A percentile compares a stretch with the other conserved stretches of the same genome.
Evolutionary conservation across 2,113 vertebrate genomes (phyloP).

Genomic region (Sinocyclocheilus grahami): DNA sequence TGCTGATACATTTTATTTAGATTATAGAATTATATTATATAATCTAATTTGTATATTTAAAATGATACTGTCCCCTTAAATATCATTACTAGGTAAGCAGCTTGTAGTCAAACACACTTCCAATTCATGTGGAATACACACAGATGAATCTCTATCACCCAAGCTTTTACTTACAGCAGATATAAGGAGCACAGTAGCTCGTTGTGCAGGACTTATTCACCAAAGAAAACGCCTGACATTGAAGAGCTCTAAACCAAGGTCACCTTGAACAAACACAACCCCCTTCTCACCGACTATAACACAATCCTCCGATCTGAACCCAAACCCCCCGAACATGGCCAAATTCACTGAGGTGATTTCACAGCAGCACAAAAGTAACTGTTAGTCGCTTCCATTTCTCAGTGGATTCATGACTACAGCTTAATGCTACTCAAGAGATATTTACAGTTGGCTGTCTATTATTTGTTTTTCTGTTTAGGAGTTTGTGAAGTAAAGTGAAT

Average conservation of each 20-base stretch:
- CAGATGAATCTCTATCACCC: background rate
- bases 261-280: slow-evolving; percentile 16
- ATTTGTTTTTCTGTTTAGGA: background rate
- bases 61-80: background rate
- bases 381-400: slow-evolving; percentile 65
- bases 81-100: background rate
- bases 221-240: background rate
- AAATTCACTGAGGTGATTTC: background rate
- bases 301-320: background rate
- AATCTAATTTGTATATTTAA: background rate
- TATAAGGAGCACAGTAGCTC: background rate
- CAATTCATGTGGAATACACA: no score
- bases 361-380: background rate
- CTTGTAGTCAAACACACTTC: background rate
- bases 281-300: background rate
- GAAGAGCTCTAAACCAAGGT: slow-evolving; percentile 40
- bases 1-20: background rate
- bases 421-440: slow-evolving; percentile 71
- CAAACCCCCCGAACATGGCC: background rate
- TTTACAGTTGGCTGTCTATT: background rate
- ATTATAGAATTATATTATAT: background rate
- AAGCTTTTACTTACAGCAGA: background rate
- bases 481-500: background rate
- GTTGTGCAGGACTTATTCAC: background rate
- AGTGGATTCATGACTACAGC: slow-evolving; percentile 79